Base-by-base conservation (phyloP, 35 echinoderm and acorn worm species). In the Eucidaris tribuloides region DNA sequence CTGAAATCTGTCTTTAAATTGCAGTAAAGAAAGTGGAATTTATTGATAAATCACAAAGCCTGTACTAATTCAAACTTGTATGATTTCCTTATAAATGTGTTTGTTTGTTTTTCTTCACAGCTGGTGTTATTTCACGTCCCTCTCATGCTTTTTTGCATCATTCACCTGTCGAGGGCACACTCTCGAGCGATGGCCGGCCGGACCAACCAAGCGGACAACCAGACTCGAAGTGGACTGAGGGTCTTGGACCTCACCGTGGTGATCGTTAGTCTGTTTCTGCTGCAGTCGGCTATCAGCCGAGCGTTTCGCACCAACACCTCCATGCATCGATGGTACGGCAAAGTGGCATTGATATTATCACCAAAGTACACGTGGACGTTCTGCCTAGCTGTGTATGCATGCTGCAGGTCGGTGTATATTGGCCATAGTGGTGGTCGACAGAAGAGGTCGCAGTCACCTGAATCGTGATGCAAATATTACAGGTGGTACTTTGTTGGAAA, bases 261-360 rank as follows among this genome's bases (percentile, higher is more conserved):
- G 11, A 74, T 74, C 7, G 25, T 74, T 40, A 74, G 68, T 40
- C 9, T 74, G 7, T 74, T 74, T 44, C n/a, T 74, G 68, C 68
- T 74, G 35, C 38, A 74, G 68, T 38, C 22, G 37, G 68, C 37
- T 5, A 14, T 74, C 35, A 25, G 35, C 41, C 7, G 68, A 36
- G 29, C 68, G 9, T n/a, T 74, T 2, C 28, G 41, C 1, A 74
- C 68, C 15, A 41, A 25, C 14, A 1, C 34, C 7, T 35, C 11
- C 22, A 35, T 74, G 68, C 38, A n/a, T 44, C 68, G 44, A 25
- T 74, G 68, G 68, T 74, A 74, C 41, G 68, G 68, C 18, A 22
- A 0, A 25, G 3, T 43, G 3, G 68, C 68, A 14, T 24, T 74
- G 15, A 7, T 74, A 4, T 22, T 74, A 22, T 74, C 68, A 20